Evolutionary conservation across 2,797 vertebrate genomes (phyloP).

Genomic region (Myotis vivesi): DNA sequence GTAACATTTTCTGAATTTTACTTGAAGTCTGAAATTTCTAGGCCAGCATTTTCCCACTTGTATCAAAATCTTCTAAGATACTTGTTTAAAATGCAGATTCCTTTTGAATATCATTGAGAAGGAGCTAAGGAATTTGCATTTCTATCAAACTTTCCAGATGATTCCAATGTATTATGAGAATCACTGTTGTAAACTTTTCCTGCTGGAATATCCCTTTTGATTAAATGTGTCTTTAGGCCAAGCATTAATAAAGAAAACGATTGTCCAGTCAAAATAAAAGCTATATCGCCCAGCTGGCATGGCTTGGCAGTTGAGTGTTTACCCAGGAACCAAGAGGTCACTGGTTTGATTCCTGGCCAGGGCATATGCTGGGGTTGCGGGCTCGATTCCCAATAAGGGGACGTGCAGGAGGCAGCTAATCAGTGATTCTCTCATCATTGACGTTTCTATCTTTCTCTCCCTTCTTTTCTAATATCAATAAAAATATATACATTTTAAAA

Average conservation of each 20-base stretch:
- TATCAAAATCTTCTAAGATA: slow-evolving; percentile 38
- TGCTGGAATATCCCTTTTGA: not conserved
- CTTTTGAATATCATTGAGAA: not conserved
- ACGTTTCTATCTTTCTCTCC: no score
- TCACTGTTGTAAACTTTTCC: not conserved
- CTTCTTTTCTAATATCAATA: no score
- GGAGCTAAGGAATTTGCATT: slow-evolving; percentile 24
- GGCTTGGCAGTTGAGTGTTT: no score
- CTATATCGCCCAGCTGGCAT: not conserved
- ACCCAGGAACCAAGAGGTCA: no score
- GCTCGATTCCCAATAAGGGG: no score
- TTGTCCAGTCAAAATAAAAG: not conserved
- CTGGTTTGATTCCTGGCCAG: no score
- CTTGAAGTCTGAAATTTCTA: slow-evolving; percentile 52
- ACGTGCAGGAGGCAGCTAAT: no score
- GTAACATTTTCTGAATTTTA: slow-evolving; percentile 34
- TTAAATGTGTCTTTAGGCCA: not conserved
- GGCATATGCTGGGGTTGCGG: no score
- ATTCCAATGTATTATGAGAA: slow-evolving; percentile 28
- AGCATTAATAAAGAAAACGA: not conserved
- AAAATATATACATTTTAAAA: not conserved
- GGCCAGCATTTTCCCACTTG: not conserved
- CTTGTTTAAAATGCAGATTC: slow-evolving; percentile 43
- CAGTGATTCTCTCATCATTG: no score
- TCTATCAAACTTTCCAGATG: slow-evolving; percentile 16